Base-by-base conservation (phyloP, 2,797 vertebrate species). In the Acipenser oxyrinchus region DNA sequence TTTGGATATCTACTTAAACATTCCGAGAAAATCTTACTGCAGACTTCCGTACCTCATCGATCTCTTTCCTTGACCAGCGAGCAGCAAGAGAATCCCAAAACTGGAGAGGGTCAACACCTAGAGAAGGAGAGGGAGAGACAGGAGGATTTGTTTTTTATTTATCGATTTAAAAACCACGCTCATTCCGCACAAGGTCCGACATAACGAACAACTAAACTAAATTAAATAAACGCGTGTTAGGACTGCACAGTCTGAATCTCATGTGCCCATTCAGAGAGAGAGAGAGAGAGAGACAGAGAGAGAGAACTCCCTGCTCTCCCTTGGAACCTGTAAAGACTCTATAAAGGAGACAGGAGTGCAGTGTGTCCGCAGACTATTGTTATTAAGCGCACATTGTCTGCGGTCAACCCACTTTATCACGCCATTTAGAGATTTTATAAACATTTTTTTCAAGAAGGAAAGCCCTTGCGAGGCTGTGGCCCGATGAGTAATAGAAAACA, bases 41-140 rank as follows among this genome's bases (percentile, higher is more conserved):
- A 9, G 9, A 55, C 52, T 10, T n/a, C 52, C 52, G 23, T 37
- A 90, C 88, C 86, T 65, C 78, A 73, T 79, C 75, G 63, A 83
- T 75, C 69, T 89, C 78, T 71, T 85, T 87, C 74, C 48, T 13
- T 77, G 60, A 76, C 87, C 88, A 89, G 23, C 82, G 76, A 58
- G 81, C 74, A 23, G 77, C 77, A 70, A 90, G 81, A 63, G 79
- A 68, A 61, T 84, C 81, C 70, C 69, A 80, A 73, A 91, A 77
- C 71, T 69, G 49, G 9, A 10, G 61, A 15, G 80, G 83, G 79
- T 86, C 83, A 70, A 82, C 79, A 85, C 83, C 88, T 89, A 37
- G 75, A 11, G 67, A 64, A 61, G 10, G 72, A 49, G 49, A 8
- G 23, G 6, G 48, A 48, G 2, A 66, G 9, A 10, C 12, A 51